These are phyloP conservation scores for Lathamus discolor DNA, from an alignment of 2,113 vertebrate genomes.

Conservation along the genomic window DNA sequence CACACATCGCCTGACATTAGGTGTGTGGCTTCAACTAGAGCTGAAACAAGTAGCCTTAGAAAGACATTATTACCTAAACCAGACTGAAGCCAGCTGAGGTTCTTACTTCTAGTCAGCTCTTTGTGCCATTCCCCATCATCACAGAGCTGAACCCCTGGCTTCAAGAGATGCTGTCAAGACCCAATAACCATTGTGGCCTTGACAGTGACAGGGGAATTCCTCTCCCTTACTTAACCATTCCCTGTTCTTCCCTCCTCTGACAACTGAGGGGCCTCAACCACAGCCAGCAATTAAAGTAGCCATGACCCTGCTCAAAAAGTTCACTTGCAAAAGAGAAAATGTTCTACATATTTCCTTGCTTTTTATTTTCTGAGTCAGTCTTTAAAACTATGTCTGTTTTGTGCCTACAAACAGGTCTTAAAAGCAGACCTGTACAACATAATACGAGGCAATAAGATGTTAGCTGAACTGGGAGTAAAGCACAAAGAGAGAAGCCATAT, in stretches of 20 bases:
- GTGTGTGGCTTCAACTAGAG: background rate
- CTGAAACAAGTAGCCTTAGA: background rate
- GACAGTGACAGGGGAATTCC: background rate
- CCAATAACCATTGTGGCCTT: background rate
- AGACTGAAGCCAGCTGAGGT: background rate
- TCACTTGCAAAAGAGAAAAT: background rate
- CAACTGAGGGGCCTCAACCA: background rate
- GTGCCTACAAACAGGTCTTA: background rate
- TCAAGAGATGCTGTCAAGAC: background rate
- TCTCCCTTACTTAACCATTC: background rate
- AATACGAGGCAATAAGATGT: background rate
- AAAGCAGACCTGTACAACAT: background rate
- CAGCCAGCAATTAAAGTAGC: background rate
- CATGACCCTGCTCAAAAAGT: background rate
- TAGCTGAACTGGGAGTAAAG: background rate
- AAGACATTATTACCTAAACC: background rate
- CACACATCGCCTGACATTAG: background rate
- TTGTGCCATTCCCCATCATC: rapidly evolving
- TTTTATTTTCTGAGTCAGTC: background rate
- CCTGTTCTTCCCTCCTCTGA: background rate
- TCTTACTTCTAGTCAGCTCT: background rate
- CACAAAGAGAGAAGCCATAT: background rate
- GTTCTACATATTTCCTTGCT: background rate
- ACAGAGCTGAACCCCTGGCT: background rate
- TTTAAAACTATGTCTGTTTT: background rate